Evolutionary conservation across 2,797 vertebrate species (phyloP), one percentile per base, ranked within the genome.

Genomic region (Tachyglossus aculeatus): DNA sequence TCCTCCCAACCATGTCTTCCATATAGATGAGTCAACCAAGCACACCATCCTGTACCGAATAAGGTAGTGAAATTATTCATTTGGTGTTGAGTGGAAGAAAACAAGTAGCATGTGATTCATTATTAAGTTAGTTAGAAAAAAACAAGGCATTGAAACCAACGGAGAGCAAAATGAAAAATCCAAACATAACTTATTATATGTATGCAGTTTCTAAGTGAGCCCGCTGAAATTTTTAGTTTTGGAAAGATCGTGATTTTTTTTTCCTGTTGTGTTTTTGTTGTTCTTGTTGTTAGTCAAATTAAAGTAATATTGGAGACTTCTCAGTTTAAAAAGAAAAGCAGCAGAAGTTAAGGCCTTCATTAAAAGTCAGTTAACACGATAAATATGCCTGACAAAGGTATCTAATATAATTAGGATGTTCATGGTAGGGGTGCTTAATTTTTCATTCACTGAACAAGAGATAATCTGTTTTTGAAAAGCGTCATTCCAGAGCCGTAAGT

Each of bases 1-100:
- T 74, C 94, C 98, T 2, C 96, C 96, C 43, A 99, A 96, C 88
- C 95, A 99, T 74, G 77, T 95, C 86, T 96, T 99, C 79, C 96
- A 96, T 66, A 37, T 96, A 60, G 89, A 96, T 55, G 93, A 93
- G 60, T 77, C 94, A 41, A 81, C 88, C 60, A 92, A 76, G 39
- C 93, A 96, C 77, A 89, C 5, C 34, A 71, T 98, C 43, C 89
- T 95, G 64, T 98, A 97, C 86, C 93, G 96, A 87, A 90, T 98
- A 90, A 96, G 98, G 84, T 88, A 88, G 70, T 56, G 1, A 54
- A 56, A 14, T 70, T 39, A 70, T 29, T 65, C n/a, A 44, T 29
- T 15, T 57, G 22, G 24, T 68, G 15, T 19, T 43, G 25, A 61
- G 65, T 52, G 16, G 24, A 5, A 40, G 59, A 71, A 66, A 31